A percentile compares a stretch with the other conserved stretches of the same genome.
Conservation (phyloP, 2,113 vertebrate genomes). For the Piprites chloris region DNA sequence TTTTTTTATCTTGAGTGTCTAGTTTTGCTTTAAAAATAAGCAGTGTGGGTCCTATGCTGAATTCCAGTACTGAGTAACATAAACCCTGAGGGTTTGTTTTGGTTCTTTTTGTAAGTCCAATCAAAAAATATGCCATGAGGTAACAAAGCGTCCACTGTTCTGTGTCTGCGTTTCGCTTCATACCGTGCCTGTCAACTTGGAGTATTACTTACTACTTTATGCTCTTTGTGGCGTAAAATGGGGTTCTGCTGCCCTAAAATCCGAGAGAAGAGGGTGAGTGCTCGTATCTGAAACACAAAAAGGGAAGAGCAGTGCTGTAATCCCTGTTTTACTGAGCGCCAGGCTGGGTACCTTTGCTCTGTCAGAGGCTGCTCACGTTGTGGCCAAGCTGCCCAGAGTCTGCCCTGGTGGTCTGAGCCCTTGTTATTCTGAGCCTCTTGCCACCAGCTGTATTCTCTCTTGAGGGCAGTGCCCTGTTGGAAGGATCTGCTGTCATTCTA, state of each 20-base stretch:
- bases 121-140: not conserved
- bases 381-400: not conserved
- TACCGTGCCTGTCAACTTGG: not conserved
- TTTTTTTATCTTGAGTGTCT: not conserved
- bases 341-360: not conserved
- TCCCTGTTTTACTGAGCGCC: not conserved
- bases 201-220: not conserved
- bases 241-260: not conserved
- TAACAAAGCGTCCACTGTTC: not conserved
- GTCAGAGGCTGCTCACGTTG: not conserved
- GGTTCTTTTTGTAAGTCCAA: not conserved
- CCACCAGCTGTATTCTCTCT: not conserved
- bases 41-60: not conserved
- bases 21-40: conserved; percentile 33
- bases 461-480: not conserved
- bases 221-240: not conserved
- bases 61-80: not conserved
- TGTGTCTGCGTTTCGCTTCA: not conserved
- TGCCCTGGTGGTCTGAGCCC: not conserved
- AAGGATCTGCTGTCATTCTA: not conserved
- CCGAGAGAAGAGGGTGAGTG: not conserved
- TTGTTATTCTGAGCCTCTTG: not conserved
- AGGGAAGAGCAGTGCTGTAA: not conserved
- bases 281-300: not conserved
- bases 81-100: not conserved